Evolutionary conservation across 2,888 invertebrate genomes (phyloP), one percentile per base, ranked within the genome.

Genomic region (Argyra leucocephala): DNA sequence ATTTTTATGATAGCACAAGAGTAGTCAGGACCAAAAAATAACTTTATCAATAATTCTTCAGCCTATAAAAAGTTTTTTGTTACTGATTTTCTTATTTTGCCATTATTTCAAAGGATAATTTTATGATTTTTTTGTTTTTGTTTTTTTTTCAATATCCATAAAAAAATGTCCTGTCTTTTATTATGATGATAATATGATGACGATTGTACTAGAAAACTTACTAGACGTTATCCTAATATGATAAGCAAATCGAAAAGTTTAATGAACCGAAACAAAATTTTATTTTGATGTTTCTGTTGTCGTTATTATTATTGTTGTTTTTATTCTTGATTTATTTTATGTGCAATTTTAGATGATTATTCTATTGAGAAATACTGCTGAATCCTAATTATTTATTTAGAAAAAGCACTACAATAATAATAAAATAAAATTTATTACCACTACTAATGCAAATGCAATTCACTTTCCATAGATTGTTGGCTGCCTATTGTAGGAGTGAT

Each of bases 171-270:
- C 12, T 31, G 31, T 10, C 12, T 3, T 31, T 31, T 31, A 31
- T 6, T 31, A 12, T 10, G 9, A 12, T 7, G 31, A 31, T 10
- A 31, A 7, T 26, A 6, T 4, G 26, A 31, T 31, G 31, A 5
- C 15, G 48, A n/a, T 18, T 48, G 18, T 18, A 18, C 12, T 48
- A 48, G 48, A 48, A 48, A 48, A n/a, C 2, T n/a, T 5, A 2
- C 18, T 48, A 48, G 48, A 48, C 48, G 2, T 48, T 48, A 48
- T 48, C 7, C 12, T 48, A 48, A 48, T 48, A 18, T 48, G 48
- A 48, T 48, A 48, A 48, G 48, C 48, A 48, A 48, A 48, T 48
- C 48, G 48, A 48, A 48, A 48, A 48, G 15, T 48, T 48, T 48
- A 48, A 48, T 48, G 48, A 48, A 48, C 48, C n/a, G 48, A 48